Conservation (phyloP, 2,888 invertebrate species). For the Schizaphis graminum region DNA sequence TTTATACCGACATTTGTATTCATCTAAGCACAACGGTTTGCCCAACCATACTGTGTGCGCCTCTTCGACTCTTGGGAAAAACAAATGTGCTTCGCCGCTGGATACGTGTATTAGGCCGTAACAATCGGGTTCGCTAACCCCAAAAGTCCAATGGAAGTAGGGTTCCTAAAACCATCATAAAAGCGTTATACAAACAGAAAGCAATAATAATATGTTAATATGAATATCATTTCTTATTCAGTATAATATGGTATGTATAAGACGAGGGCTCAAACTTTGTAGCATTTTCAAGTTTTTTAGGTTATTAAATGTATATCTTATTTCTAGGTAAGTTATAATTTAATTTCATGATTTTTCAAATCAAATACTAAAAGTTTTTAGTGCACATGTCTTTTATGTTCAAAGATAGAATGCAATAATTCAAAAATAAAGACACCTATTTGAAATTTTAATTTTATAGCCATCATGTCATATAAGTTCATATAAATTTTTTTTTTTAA, state of each 20-base stretch:
- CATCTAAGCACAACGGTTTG: conserved; percentile 78
- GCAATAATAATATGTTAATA: background rate
- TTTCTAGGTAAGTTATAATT: too few relatives aligned
- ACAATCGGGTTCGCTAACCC: conserved; percentile 92
- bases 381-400: too few relatives aligned
- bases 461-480: background rate
- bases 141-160: conserved; percentile 96
- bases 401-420: background rate
- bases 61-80: conserved; percentile 87
- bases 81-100: conserved; percentile 80
- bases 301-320: too few relatives aligned
- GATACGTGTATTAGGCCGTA: conserved; percentile 86
- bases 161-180: conserved; percentile 80
- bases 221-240: background rate
- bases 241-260: background rate
- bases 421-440: background rate
- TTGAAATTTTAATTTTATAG: background rate
- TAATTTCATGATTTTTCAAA: too few relatives aligned
- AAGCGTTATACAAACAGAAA: background rate
- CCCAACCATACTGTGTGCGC: conserved; percentile 97
- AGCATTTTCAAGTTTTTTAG: too few relatives aligned
- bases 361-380: too few relatives aligned
- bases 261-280: too few relatives aligned
- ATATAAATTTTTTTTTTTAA: too few relatives aligned
- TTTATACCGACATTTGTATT: conserved; percentile 84